Percentiles rank a stretch among this genome's conserved stretches.
Evolutionary conservation across 2,888 invertebrate genomes (phyloP).

Genomic region (Belgica antarctica): DNA sequence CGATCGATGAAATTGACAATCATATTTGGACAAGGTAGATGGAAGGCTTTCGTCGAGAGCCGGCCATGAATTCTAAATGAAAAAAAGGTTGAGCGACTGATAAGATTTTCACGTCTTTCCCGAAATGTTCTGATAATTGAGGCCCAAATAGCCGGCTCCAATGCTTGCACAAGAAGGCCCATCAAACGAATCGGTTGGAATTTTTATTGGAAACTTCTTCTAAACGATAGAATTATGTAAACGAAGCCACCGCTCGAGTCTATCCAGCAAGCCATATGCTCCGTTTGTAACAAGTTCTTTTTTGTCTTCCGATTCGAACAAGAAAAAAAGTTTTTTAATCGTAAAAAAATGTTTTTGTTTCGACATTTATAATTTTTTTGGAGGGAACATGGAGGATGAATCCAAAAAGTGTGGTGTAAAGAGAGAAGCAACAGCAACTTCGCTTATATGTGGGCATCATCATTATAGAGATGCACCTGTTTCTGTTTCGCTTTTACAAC

Average conservation of each 20-base stretch:
- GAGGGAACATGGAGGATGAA: neutral
- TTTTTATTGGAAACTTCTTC: too few relatives aligned
- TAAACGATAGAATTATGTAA: too few relatives aligned
- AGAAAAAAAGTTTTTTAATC: slow-evolving; percentile 10
- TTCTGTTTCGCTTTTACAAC: slow-evolving; percentile 31
- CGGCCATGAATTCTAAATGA: neutral
- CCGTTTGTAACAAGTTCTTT: neutral
- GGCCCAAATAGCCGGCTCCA: too few relatives aligned
- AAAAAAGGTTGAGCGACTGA: too few relatives aligned
- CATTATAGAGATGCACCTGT: slow-evolving; percentile 42
- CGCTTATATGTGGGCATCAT: slow-evolving; percentile 32
- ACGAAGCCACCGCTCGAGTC: neutral
- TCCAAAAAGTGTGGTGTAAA: slow-evolving; percentile 2
- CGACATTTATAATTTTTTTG: neutral
- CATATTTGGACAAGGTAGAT: neutral
- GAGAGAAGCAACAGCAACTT: slow-evolving; percentile 7
- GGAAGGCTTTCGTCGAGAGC: neutral
- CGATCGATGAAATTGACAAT: neutral
- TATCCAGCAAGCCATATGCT: slow-evolving; percentile 11
- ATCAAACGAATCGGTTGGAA: too few relatives aligned
- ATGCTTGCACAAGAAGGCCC: too few relatives aligned
- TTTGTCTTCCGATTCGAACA: slow-evolving; percentile 1
- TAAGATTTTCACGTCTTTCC: too few relatives aligned
- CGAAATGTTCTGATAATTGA: too few relatives aligned
- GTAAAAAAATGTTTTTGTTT: neutral